A percentile compares a stretch with the other conserved stretches of the same genome.
Evolutionary conservation across 2,797 vertebrate genomes (phyloP).

Genomic region (Muscicapa striata): DNA sequence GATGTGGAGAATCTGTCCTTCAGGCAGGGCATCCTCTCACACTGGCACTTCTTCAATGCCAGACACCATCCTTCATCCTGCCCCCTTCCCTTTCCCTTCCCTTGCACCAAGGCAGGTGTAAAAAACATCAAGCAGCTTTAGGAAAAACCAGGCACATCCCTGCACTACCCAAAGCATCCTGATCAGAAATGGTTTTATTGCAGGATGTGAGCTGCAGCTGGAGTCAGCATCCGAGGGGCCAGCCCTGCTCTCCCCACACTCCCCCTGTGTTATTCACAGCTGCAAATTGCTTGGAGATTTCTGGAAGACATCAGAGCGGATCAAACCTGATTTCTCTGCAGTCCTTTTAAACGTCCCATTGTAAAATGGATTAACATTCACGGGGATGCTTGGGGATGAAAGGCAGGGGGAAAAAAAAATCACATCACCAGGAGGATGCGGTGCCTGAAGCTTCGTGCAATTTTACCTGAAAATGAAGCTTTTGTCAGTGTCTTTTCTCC

Average conservation of each 20-base stretch:
- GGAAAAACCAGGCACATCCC: neutral
- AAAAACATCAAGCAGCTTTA: neutral
- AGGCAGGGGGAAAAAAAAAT: neutral
- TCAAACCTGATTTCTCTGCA: slow-evolving; percentile 47
- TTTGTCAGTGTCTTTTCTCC: slow-evolving; percentile 44
- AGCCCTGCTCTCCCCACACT: neutral
- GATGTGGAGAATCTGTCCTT: neutral
- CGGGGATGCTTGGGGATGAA: neutral
- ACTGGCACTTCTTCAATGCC: neutral
- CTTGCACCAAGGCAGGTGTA: neutral
- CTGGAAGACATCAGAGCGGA: slow-evolving; percentile 35
- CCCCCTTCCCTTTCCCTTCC: neutral
- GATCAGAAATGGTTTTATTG: slow-evolving; percentile 7
- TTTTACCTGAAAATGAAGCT: slow-evolving; percentile 62
- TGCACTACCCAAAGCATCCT: neutral
- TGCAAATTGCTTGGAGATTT: slow-evolving; percentile 60
- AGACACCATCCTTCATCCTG: neutral
- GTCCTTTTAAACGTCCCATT: slow-evolving; percentile 8
- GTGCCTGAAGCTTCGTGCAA: neutral
- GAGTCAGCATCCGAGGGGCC: neutral
- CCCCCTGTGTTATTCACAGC: slow-evolving; percentile 14
- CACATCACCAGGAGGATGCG: neutral
- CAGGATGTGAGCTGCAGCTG: neutral
- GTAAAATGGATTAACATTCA: slow-evolving; percentile 56
- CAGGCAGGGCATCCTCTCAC: neutral